A percentile compares a stretch with the other conserved stretches of the same genome.
phyloP scores from a whole-genome alignment of 92 coral and sea anemone species.

The Parazoanthus atlanticus region DNA sequence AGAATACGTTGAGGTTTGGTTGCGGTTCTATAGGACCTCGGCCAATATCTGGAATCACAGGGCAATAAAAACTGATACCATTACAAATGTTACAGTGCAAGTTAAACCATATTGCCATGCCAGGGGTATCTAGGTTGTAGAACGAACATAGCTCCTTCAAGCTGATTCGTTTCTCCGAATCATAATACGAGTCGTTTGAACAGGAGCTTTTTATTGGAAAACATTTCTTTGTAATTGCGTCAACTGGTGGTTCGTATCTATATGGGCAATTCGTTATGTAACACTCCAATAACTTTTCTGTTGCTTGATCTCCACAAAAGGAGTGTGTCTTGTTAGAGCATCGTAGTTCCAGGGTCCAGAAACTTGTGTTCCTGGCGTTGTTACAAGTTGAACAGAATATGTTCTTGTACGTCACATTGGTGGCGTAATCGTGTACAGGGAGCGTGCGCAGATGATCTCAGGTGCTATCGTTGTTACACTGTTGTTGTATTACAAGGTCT shows the following conservation, averaged over 20 bases:
- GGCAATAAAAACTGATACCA: not conserved
- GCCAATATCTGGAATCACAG: not conserved
- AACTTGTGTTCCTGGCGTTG: not conserved
- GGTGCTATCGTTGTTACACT: not conserved
- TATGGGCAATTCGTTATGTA: not conserved
- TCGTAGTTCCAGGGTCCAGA: not conserved
- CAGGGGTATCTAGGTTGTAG: not conserved
- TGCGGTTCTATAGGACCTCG: not conserved
- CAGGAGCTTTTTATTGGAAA: not conserved
- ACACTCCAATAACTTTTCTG: not conserved
- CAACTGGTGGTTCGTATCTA: not conserved
- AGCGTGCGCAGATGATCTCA: not conserved
- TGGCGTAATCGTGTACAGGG: not conserved
- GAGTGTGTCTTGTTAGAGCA: not conserved
- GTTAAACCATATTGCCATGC: not conserved
- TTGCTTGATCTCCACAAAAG: not conserved
- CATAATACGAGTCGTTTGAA: not conserved
- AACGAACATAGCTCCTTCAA: not conserved
- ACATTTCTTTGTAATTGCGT: not conserved
- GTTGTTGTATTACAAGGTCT: not conserved
- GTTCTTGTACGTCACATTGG: not conserved
- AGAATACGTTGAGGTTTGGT: not conserved
- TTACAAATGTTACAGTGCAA: not conserved
- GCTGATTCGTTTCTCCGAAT: not conserved
- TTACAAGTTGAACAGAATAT: constrained; percentile 3